Percentiles rank a stretch among this genome's conserved stretches.
Conservation (phyloP, 2,113 vertebrate species). For the Amia ocellicauda region DNA sequence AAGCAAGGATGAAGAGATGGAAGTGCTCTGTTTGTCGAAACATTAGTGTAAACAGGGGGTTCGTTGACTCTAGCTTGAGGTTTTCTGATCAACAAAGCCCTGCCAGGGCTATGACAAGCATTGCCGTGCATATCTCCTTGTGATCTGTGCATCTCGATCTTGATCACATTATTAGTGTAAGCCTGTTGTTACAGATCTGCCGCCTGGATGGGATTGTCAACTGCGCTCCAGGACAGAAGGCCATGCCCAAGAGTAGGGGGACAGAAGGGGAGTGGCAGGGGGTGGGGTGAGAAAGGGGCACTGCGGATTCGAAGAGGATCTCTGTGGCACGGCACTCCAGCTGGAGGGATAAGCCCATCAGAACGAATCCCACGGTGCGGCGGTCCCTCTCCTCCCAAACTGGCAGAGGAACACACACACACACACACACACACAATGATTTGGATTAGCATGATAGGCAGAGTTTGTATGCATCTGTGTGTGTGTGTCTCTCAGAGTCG, state of each 20-base stretch:
- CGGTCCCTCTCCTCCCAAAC: conserved; percentile 44
- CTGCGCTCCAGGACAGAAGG: too few relatives aligned
- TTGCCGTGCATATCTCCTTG: not conserved
- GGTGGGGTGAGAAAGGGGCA: conserved; percentile 26
- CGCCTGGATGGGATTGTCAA: too few relatives aligned
- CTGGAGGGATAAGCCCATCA: conserved; percentile 32
- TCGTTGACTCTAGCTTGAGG: conserved; percentile 17
- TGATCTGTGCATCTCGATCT: not conserved
- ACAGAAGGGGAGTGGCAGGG: conserved; percentile 1
- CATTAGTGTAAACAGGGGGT: conserved; percentile 11
- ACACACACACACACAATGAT: conserved; percentile 53
- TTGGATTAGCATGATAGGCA: conserved; percentile 43
- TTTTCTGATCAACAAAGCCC: conserved; percentile 20
- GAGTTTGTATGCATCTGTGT: not conserved
- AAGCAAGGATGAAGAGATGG: not conserved
- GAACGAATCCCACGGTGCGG: conserved; percentile 56
- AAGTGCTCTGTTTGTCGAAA: conserved; percentile 18
- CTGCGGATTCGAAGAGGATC: conserved; percentile 6
- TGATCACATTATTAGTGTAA: not conserved
- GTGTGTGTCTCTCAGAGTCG: not conserved
- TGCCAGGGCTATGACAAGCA: not conserved
- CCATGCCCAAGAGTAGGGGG: conserved; percentile 7
- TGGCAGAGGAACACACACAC: conserved; percentile 39
- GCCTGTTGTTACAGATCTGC: too few relatives aligned
- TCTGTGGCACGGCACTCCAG: conserved; percentile 46